phyloP scores from a whole-genome alignment of 2,888 invertebrate genomes.

The Pocota personata region DNA sequence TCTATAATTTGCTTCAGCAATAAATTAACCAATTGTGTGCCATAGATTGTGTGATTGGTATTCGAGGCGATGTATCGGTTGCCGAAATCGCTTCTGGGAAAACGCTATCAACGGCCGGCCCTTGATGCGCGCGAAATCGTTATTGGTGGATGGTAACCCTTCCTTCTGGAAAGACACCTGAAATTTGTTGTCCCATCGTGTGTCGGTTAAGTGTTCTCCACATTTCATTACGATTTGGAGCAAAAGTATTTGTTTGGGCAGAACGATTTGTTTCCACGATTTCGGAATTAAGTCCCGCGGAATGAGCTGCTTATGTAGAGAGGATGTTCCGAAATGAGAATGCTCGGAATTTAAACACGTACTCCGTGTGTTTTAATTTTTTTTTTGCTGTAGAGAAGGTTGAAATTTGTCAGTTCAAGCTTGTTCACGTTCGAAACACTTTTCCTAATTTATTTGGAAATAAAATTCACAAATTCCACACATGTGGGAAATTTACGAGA shows the following conservation, averaged over 20 bases:
- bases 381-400: not conserved
- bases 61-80: slow-evolving; percentile 66
- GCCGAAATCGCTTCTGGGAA: slow-evolving; percentile 72
- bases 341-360: slow-evolving; percentile 67
- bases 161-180: slow-evolving; percentile 41
- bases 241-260: slow-evolving; percentile 40
- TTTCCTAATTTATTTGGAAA: slow-evolving; percentile 62
- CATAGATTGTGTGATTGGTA: slow-evolving; percentile 70
- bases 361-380: not conserved
- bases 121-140: slow-evolving; percentile 60
- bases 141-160: slow-evolving; percentile 29
- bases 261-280: slow-evolving; percentile 62
- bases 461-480: slow-evolving; percentile 65
- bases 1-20: slow-evolving; percentile 72
- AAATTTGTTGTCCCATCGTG: slow-evolving; percentile 38
- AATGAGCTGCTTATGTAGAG: slow-evolving; percentile 41
- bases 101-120: slow-evolving; percentile 46
- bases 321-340: slow-evolving; percentile 43
- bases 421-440: slow-evolving; percentile 53
- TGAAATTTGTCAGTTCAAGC: slow-evolving; percentile 60
- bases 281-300: slow-evolving; percentile 65
- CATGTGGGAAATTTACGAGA: slow-evolving; percentile 74
- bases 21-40: slow-evolving; percentile 70
- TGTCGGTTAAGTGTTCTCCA: slow-evolving; percentile 26
- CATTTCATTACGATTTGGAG: slow-evolving; percentile 51